Base-by-base conservation (phyloP, 2,797 vertebrate genomes). In the Falco columbarius region DNA sequence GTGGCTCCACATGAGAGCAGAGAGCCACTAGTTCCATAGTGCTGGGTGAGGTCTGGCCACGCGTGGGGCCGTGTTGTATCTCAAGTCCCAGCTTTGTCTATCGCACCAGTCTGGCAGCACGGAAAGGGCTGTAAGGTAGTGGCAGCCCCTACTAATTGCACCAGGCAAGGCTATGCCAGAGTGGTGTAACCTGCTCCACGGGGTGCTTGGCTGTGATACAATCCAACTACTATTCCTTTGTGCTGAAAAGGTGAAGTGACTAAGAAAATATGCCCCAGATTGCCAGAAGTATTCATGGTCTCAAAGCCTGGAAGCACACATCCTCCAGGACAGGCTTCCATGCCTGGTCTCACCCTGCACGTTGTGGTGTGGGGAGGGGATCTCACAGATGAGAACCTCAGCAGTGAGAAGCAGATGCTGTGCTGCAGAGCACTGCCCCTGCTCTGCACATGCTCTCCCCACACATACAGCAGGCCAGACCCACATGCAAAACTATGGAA, bases 31-130 rank as follows among this genome's bases (percentile, higher is more conserved):
- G 8, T 44, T 26, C 61, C 13, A 2, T 19, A 38, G 46, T 5
- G 20, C 44, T 49, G 49, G 67, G 47, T 0, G 4, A 66, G 63
- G 27, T 77, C 89, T 92, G 55, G n/a, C 16, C 2, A 1, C 2
- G 3, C 1, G 0, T 17, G 55, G 47, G 58, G 34, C 30, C 0
- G 0, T 34, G 38, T 71, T 56, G 54, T 40, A 1, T 34, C 73
- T 79, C 72, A 29, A 29, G 11, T 47, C 18, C 0, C 7, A 88
- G 75, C 44, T 80, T 2, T 21, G 73, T 34, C 30, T 59, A 0
- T 44, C 34, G n/a, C 30, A 65, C 23, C 42, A 26, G 40, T 29
- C 59, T 72, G 56, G 70, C 44, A 36, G 62, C 6, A 1, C 5
- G 15, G 54, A n/a, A 58, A 58, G 47, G 56, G 44, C 38, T 55